These are phyloP conservation scores for Malacosoma neustria DNA, from an alignment of 2,888 invertebrate species.

Conservation along the genomic window DNA sequence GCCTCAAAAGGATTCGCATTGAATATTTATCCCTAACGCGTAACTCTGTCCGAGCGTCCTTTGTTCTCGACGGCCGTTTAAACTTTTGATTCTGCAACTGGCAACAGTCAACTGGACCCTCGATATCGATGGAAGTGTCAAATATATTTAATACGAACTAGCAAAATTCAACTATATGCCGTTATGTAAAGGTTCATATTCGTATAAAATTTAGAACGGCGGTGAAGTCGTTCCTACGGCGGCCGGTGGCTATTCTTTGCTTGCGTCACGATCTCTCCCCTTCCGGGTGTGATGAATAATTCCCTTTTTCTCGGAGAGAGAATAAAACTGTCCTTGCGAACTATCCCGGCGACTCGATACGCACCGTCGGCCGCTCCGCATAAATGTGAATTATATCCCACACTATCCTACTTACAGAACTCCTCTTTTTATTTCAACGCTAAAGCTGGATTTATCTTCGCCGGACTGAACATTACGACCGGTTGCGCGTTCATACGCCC, in stretches of 20 bases:
- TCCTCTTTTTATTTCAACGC: slow-evolving; percentile 63
- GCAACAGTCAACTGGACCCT: slow-evolving; percentile 72
- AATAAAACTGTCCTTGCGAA: slow-evolving; percentile 65
- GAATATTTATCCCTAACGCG: slow-evolving; percentile 67
- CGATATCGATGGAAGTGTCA: slow-evolving; percentile 42
- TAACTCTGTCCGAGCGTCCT: slow-evolving; percentile 61
- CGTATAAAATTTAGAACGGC: too few species aligned
- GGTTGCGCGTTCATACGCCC: slow-evolving; percentile 32
- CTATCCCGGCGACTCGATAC: slow-evolving; percentile 67
- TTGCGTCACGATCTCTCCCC: slow-evolving; percentile 73
- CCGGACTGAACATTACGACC: slow-evolving; percentile 43
- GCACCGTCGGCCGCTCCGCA: slow-evolving; percentile 63
- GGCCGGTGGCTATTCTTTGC: slow-evolving; percentile 63
- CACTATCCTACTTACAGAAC: slow-evolving; percentile 62
- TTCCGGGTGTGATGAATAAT: slow-evolving; percentile 76
- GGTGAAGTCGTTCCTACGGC: slow-evolving; percentile 29
- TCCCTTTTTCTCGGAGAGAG: slow-evolving; percentile 68
- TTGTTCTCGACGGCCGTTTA: slow-evolving; percentile 72
- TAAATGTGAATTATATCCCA: slow-evolving; percentile 70
- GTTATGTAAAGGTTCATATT: slow-evolving; percentile 14
- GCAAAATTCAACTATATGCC: slow-evolving; percentile 22
- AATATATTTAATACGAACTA: slow-evolving; percentile 9
- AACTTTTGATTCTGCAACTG: slow-evolving; percentile 75
- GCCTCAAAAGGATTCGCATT: slow-evolving; percentile 72
- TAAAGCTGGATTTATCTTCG: slow-evolving; percentile 55